Conservation (phyloP, 2,113 vertebrate genomes). For the Seriola aureovittata region DNA sequence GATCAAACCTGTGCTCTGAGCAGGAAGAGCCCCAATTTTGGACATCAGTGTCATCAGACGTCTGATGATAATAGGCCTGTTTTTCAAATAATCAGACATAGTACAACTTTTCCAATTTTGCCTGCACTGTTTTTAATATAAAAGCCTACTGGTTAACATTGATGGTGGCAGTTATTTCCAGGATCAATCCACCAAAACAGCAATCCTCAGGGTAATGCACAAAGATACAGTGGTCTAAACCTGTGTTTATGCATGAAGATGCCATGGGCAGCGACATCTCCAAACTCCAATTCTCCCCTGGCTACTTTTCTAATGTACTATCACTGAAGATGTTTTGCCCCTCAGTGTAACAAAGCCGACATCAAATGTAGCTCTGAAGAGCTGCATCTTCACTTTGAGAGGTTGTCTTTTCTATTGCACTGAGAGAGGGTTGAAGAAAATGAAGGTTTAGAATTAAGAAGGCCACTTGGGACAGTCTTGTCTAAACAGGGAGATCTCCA, state of each 20-base stretch:
- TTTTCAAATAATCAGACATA: too few relatives aligned
- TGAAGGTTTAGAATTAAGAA: conserved; percentile 11
- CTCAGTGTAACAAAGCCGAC: conserved; percentile 3
- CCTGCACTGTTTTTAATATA: too few relatives aligned
- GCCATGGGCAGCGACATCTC: background rate
- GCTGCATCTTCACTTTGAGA: conserved; percentile 23
- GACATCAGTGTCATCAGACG: too few relatives aligned
- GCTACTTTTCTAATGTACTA: background rate
- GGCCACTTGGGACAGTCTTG: conserved; percentile 5
- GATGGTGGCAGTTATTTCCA: background rate
- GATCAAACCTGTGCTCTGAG: background rate
- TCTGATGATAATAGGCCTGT: too few relatives aligned
- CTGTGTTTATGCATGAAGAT: background rate
- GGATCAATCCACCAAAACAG: background rate
- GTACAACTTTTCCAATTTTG: too few relatives aligned
- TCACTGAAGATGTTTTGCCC: background rate
- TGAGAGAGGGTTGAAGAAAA: conserved; percentile 1
- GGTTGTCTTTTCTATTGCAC: conserved; percentile 9
- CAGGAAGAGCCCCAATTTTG: too few relatives aligned
- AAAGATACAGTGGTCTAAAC: background rate
- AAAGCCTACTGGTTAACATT: too few relatives aligned
- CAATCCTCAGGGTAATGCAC: background rate
- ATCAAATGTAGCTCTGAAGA: conserved; percentile 41
- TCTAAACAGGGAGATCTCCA: background rate
- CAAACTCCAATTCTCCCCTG: background rate